Evolutionary conservation across 2,888 invertebrate genomes (phyloP), one percentile per base, ranked within the genome.

Genomic region (Abscondita cerata): DNA sequence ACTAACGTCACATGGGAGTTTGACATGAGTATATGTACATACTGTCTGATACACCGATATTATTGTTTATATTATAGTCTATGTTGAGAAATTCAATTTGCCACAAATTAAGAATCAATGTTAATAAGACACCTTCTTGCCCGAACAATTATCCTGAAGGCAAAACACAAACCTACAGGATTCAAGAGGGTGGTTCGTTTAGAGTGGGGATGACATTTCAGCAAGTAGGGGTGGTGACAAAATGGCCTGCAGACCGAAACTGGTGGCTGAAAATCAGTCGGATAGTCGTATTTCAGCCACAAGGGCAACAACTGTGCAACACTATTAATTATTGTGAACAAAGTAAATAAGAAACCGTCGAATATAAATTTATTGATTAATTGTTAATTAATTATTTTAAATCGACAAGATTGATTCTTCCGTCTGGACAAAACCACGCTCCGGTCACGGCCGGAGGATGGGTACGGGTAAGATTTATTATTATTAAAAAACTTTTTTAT

Each of bases 361-460:
- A 13, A 13, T 41, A 41, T 9, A 13, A 2, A 41, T 15, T 9
- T 41, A 41, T 9, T 41, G 12, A 41, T 15, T 13, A 12, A 16
- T 41, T 41, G 5, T n/a, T n/a, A n/a, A n/a, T n/a, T n/a, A n/a
- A n/a, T n/a, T 19, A 46, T 18, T 19, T 46, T 46, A 57, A 56
- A 15, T 59, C 46, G 52, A 59, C 80, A 81, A 79, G 73, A 80
- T 80, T 76, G 79, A 79, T 78, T 76, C 79, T 55, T 79, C 84
- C 67, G 83, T 86, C 79, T 87, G 87, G 87, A 85, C 84, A 70
- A 86, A 86, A 75, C 84, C 85, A 72, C 85, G 86, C 82, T 76
- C 83, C 80, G 83, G 84, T 75, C 83, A 81, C 81, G 85, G 86
- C 80, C 87, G 88, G 75, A 89, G 88, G 77, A 89, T 89, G 89